Evolutionary conservation across 1,140 invertebrate genomes (phyloP), one percentile per base, ranked within the genome.

Genomic region (Cotesia typhae): DNA sequence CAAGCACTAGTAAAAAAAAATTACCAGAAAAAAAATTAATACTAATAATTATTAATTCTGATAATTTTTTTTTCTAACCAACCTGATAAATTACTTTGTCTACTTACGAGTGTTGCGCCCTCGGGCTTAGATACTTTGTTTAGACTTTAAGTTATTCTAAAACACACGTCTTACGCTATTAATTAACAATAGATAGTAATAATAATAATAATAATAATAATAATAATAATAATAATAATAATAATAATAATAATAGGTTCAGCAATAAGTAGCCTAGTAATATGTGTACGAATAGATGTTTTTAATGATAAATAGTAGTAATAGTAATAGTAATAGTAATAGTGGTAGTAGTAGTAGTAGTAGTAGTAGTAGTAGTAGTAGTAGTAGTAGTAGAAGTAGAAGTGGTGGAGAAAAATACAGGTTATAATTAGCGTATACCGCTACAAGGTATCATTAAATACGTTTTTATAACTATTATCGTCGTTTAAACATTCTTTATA

Each of bases 81-180:
- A 71, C 75, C 68, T 74, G 74, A 61, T 77, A 75, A 82, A 71
- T 85, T 81, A 84, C 70, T 72, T 52, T 78, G 78, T 85, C 83
- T 87, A 87, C 84, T 86, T 87, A 87, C 85, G 84, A 86, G 79
- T 84, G 83, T 85, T 82, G 81, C 79, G 83, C 81, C 82, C 82
- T 81, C 82, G 77, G 78, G 83, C 83, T 83, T 83, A 83, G 85
- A 80, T 84, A 85, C 79, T 85, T 82, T 47, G 41, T 47, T 47
- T 47, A 47, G 10, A 47, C 10, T 47, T 47, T 6, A 47, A 47
- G 10, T 47, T 9, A 47, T 47, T 86, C 84, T 86, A 85, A 82
- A 81, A 84, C 83, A 85, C 81, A 85, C 80, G 82, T 85, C 80
- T 86, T 81, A 85, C 84, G 80, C 80, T 9, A 84, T 87, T 84